These are phyloP conservation scores for Aphaenogaster rudis DNA, from an alignment of 1,140 invertebrate genomes.

Conservation along the genomic window DNA sequence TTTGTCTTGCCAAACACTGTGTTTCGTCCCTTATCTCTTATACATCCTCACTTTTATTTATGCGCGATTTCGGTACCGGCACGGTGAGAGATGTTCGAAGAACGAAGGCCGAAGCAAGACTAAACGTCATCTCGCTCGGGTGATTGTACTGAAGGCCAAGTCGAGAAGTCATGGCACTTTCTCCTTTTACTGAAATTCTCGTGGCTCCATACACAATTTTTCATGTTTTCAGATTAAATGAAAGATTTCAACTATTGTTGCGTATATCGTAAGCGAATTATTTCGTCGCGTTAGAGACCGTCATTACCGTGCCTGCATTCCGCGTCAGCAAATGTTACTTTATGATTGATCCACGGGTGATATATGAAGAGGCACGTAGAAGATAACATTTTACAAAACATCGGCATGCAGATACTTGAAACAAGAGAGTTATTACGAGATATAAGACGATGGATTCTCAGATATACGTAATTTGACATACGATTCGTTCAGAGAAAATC, in stretches of 20 bases:
- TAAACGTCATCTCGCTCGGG: constrained; percentile 43
- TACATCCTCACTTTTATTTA: neutral
- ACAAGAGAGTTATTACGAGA: neutral
- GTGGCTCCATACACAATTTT: neutral
- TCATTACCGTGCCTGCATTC: neutral
- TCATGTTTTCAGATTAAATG: neutral
- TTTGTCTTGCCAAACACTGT: neutral
- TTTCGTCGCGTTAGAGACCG: neutral
- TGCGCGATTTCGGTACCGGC: neutral
- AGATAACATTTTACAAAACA: constrained; percentile 5
- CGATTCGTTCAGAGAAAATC: neutral
- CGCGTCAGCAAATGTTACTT: neutral
- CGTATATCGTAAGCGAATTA: neutral
- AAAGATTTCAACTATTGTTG: neutral
- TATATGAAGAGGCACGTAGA: neutral
- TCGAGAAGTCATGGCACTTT: constrained; percentile 77
- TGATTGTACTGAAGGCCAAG: constrained; percentile 53
- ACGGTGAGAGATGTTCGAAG: neutral
- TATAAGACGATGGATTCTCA: neutral
- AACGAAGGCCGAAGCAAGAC: constrained; percentile 61
- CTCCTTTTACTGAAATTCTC: constrained; percentile 61
- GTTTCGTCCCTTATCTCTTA: neutral
- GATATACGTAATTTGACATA: neutral
- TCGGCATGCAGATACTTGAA: neutral
- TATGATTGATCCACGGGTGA: neutral